Conservation (phyloP, 2,113 vertebrate species). For the Paratilapia polleni region DNA sequence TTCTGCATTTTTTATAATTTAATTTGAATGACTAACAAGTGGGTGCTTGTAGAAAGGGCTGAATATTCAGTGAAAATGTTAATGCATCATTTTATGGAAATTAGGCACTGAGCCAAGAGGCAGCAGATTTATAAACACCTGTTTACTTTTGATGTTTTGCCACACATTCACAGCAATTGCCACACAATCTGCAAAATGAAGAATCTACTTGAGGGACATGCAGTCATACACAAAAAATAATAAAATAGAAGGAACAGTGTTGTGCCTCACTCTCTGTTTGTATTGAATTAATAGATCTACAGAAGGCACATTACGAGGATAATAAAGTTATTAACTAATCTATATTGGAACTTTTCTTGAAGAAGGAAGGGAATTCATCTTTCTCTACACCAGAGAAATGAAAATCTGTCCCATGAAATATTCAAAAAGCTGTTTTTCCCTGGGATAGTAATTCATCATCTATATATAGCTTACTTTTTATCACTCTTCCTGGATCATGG, state of each 20-base stretch:
- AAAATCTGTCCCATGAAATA: constrained; percentile 69
- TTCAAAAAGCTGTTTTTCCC: constrained; percentile 71
- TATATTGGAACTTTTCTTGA: constrained; percentile 43
- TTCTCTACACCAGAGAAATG: constrained; percentile 46
- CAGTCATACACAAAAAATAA: background rate
- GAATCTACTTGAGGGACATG: constrained; percentile 18
- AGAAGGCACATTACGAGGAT: constrained; percentile 18
- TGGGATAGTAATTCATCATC: constrained; percentile 66
- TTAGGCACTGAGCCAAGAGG: constrained; percentile 53
- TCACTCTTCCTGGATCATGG: constrained; percentile 63
- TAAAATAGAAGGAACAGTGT: background rate
- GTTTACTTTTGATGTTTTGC: constrained; percentile 65
- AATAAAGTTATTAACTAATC: constrained; percentile 40
- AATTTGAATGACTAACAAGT: constrained; percentile 72
- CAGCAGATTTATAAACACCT: constrained; percentile 69
- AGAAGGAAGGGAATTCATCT: constrained; percentile 45
- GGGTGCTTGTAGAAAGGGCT: constrained; percentile 41
- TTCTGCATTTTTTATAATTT: constrained; percentile 68
- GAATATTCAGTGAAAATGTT: constrained; percentile 76
- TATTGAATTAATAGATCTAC: constrained; percentile 21
- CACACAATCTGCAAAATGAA: constrained; percentile 22
- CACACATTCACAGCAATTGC: constrained; percentile 36
- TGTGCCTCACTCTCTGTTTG: background rate
- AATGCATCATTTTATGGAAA: constrained; percentile 73
- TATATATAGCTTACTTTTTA: constrained; percentile 77